Percentiles rank a stretch among this genome's conserved stretches.
Evolutionary conservation across 2,797 vertebrate genomes (phyloP).

Genomic region (Manis pentadactyla): DNA sequence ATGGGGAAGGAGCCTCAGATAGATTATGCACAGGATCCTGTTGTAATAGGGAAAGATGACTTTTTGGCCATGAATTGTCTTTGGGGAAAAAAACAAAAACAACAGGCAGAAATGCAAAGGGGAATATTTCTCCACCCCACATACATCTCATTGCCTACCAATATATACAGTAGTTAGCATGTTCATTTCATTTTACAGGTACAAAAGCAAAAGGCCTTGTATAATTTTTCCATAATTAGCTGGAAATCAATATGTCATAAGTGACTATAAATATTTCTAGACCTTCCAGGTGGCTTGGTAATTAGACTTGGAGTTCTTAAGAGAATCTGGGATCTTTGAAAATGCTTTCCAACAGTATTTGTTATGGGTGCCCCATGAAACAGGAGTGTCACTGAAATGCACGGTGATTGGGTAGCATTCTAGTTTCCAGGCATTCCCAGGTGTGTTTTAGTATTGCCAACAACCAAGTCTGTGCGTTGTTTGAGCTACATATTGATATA

Average conservation of each 20-base stretch:
- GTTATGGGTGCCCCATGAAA: not conserved
- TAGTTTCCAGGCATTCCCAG: not conserved
- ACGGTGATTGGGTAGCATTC: not conserved
- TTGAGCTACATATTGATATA: slow-evolving; percentile 6
- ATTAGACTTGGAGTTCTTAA: slow-evolving; percentile 34
- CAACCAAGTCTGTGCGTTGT: not conserved
- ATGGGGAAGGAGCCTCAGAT: not conserved
- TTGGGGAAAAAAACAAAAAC: not conserved
- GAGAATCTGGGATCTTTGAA: slow-evolving; percentile 31
- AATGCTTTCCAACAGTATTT: not conserved
- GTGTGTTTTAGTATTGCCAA: not conserved
- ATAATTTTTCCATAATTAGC: slow-evolving; percentile 8
- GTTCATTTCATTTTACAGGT: slow-evolving; percentile 9
- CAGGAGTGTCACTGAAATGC: not conserved
- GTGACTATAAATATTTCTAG: not conserved
- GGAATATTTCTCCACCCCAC: not conserved
- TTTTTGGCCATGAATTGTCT: not conserved
- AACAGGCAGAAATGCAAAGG: not conserved
- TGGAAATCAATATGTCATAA: not conserved
- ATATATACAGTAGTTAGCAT: not conserved
- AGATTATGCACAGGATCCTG: not conserved
- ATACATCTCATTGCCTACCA: not conserved
- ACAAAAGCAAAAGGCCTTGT: not conserved
- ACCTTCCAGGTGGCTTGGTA: not conserved
- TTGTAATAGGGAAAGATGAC: not conserved